Evolutionary conservation across 2,797 vertebrate genomes (phyloP).

Genomic region (Acipenser oxyrinchus): DNA sequence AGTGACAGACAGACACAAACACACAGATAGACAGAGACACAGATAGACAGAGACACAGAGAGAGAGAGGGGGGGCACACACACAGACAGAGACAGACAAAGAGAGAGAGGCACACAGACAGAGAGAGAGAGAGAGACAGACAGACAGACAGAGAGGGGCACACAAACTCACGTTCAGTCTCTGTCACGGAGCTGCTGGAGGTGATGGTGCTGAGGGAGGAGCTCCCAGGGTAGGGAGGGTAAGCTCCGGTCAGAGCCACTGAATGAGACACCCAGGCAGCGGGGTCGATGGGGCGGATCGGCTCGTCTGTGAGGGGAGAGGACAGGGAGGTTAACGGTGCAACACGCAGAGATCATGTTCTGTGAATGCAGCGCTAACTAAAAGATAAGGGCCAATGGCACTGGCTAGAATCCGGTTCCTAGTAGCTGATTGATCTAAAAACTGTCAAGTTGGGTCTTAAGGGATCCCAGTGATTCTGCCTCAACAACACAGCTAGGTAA

Average conservation of each 20-base stretch:
- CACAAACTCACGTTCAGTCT: conserved; percentile 60
- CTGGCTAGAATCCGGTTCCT: too few species aligned
- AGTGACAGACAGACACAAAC: too few species aligned
- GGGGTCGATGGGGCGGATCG: conserved; percentile 83
- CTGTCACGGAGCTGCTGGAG: conserved; percentile 76
- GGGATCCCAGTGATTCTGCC: too few species aligned
- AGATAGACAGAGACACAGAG: background rate
- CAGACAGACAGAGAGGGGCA: conserved; percentile 8
- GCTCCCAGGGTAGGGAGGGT: conserved; percentile 75
- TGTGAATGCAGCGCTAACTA: too few species aligned
- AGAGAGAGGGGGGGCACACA: background rate
- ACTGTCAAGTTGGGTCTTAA: too few species aligned
- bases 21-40: conserved; percentile 3
- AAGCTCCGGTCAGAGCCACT: conserved; percentile 74
- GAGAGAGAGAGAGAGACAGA: background rate
- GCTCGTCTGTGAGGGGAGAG: conserved; percentile 61
- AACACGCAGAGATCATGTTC: too few species aligned
- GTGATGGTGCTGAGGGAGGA: conserved; percentile 85
- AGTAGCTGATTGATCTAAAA: too few species aligned
- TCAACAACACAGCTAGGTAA: too few species aligned
- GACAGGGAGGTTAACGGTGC: background rate
- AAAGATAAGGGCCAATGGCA: too few species aligned
- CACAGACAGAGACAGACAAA: conserved; percentile 12
- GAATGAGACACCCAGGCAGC: conserved; percentile 88
- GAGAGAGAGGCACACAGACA: background rate